These are phyloP conservation scores for Ormyrus nitidulus DNA, from an alignment of 2,888 invertebrate species.

Conservation along the genomic window DNA sequence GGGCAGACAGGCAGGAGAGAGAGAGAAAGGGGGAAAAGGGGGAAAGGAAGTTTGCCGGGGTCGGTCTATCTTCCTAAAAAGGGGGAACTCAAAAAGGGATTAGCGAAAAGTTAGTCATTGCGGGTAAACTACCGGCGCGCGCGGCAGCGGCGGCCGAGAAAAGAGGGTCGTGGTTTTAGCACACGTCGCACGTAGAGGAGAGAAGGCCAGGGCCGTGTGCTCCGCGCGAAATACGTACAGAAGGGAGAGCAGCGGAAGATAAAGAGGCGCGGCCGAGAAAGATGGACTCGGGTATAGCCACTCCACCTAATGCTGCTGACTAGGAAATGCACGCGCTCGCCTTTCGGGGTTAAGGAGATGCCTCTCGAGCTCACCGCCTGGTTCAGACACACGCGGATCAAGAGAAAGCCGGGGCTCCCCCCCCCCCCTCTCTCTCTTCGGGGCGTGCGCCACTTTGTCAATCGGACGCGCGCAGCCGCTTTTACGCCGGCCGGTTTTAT, in stretches of 20 bases:
- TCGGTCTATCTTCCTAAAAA: conserved; percentile 40
- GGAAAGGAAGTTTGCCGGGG: conserved; percentile 7
- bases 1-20: not conserved
- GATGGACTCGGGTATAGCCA: not conserved
- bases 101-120: conserved; percentile 58
- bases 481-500: conserved; percentile 13
- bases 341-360: conserved; percentile 62
- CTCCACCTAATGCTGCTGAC: conserved; percentile 60
- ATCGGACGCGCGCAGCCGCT: conserved; percentile 31
- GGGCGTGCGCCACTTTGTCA: conserved; percentile 47
- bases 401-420: not conserved
- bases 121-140: conserved; percentile 18
- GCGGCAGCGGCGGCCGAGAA: not conserved
- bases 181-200: conserved; percentile 59
- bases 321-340: conserved; percentile 55
- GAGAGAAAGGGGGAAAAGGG: not conserved
- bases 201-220: conserved; percentile 47
- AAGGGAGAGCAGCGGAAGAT: conserved; percentile 24
- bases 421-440: too few species aligned
- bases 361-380: conserved; percentile 57
- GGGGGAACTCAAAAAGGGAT: conserved; percentile 55
- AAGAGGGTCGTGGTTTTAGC: conserved; percentile 54
- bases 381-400: conserved; percentile 44
- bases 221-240: not conserved
- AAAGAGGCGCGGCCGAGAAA: conserved; percentile 25